Base-by-base conservation (phyloP, 2,113 vertebrate species). In the Lophotis ruficrista region DNA sequence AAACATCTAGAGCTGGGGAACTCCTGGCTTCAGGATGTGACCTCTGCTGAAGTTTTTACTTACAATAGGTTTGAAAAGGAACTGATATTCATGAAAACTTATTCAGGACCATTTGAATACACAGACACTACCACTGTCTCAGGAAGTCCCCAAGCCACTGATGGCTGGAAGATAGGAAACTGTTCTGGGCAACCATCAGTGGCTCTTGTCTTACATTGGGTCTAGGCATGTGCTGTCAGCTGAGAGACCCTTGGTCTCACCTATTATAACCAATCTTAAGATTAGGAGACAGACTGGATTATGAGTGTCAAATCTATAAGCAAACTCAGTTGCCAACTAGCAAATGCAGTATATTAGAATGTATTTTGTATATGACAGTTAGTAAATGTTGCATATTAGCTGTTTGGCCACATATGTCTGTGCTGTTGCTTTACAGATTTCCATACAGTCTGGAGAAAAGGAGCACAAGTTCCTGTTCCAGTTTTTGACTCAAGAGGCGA, bases 351-450 rank as follows among this genome's bases (percentile, higher is more conserved):
- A 3, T 48, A 25, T 50, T 37, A 24, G 48, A 37, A 27, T 21
- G 33, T 38, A 24, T 62, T 77, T 61, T 86, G 47, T 51, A 64
- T 51, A 22, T 27, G 30, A 27, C 15, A 25, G 35, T 68, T 77
- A 56, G 41, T 51, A 35, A 38, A 28, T 31, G 31, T 58, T 70
- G 56, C 15, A 3, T 20, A 31, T 58, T 30, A 37, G 61, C 19
- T 41, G 7, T 35, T 60, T 21, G 15, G 35, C 41, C 37, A 76
- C 57, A 18, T 17, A 25, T 22, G 14, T 35, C 62, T 88, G 48
- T 90, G 51, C 73, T 90, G 51, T 84, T 87, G 35, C 45, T 83
- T 83, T 87, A 56, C 87, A 95, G 94, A 51, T 93, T 58, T 50
- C 66, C n/a, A 75, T 19, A 19, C 16, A 18, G 45, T 38, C 28